These are phyloP conservation scores for Teleogryllus oceanicus DNA, from an alignment of 2,888 invertebrate species.

Conservation along the genomic window DNA sequence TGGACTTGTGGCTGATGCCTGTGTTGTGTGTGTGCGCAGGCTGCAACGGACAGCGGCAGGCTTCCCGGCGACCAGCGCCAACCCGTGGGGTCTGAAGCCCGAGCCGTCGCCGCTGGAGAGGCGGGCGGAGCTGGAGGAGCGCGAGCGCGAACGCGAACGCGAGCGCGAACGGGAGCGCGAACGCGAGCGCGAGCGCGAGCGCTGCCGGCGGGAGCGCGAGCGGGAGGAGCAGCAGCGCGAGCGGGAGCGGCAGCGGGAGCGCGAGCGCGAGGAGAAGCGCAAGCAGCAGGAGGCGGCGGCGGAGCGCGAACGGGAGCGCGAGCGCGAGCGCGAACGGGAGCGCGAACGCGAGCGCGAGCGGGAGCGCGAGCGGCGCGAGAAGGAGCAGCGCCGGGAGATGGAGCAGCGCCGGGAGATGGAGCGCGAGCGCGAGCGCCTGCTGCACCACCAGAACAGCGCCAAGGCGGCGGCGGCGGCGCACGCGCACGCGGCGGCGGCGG, in stretches of 20 bases:
- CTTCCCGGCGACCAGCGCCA: slow-evolving; percentile 53
- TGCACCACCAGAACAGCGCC: slow-evolving; percentile 57
- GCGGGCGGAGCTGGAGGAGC: slow-evolving; percentile 57
- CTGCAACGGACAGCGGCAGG: slow-evolving; percentile 59
- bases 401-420: slow-evolving; percentile 40
- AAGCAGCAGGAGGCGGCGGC: slow-evolving; percentile 43
- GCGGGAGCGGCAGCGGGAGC: slow-evolving; percentile 48
- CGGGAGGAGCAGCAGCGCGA: slow-evolving; percentile 49
- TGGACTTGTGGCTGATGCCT: background rate
- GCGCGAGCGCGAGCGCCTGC: slow-evolving; percentile 51
- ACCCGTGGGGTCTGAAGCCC: slow-evolving; percentile 63
- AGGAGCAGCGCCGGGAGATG: slow-evolving; percentile 37
- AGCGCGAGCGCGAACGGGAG: slow-evolving; percentile 39
- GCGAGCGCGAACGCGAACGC: slow-evolving; percentile 50
- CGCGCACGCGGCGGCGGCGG: slow-evolving; percentile 44
- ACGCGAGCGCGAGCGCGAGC: slow-evolving; percentile 46
- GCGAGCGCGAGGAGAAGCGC: slow-evolving; percentile 52
- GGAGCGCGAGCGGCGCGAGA: slow-evolving; percentile 32
- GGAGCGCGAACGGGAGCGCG: slow-evolving; percentile 55
- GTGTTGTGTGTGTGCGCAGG: slow-evolving; percentile 40
- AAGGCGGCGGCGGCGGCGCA: slow-evolving; percentile 28
- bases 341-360: slow-evolving; percentile 38
- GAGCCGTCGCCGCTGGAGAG: slow-evolving; percentile 61
- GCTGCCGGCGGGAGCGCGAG: slow-evolving; percentile 53
- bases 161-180: slow-evolving; percentile 54